Percentiles rank a stretch among this genome's conserved stretches.
phyloP scores from a whole-genome alignment of 2,797 vertebrate genomes.

The Crenuchus spilurus region DNA sequence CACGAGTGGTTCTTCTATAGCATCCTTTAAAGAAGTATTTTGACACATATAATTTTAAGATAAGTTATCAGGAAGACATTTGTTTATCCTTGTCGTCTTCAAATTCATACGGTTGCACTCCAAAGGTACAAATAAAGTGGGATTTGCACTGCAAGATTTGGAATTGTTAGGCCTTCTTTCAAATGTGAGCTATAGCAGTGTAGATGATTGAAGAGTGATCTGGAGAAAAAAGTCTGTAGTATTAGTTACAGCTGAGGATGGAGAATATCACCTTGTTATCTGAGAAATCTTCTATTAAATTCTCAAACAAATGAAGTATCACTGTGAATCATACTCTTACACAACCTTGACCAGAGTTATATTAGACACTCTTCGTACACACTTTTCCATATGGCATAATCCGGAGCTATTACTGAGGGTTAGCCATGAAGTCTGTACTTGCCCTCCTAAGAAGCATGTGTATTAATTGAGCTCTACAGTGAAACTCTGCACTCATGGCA shows the following conservation, averaged over 20 bases:
- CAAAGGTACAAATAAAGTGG: background rate
- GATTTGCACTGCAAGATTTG: background rate
- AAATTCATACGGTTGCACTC: background rate
- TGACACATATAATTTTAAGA: too few species aligned
- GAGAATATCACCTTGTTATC: background rate
- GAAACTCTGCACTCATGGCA: background rate
- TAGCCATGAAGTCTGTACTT: background rate
- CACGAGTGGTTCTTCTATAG: too few species aligned
- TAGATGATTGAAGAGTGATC: background rate
- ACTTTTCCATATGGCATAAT: conserved; percentile 1
- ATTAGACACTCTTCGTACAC: background rate
- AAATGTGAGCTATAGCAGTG: background rate
- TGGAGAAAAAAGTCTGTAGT: background rate
- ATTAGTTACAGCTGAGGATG: background rate
- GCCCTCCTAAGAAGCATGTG: background rate
- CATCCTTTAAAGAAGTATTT: too few species aligned
- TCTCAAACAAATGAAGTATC: too few species aligned
- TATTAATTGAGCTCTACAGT: too few species aligned
- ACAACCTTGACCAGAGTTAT: background rate
- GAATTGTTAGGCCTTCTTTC: background rate
- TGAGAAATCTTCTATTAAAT: background rate
- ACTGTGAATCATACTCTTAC: background rate
- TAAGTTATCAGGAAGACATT: background rate
- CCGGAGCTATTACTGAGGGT: background rate
- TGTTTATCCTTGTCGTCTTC: background rate